Evolutionary conservation across 2,113 vertebrate species (phyloP), one percentile per base, ranked within the genome.

Genomic region (Lasiurus borealis): DNA sequence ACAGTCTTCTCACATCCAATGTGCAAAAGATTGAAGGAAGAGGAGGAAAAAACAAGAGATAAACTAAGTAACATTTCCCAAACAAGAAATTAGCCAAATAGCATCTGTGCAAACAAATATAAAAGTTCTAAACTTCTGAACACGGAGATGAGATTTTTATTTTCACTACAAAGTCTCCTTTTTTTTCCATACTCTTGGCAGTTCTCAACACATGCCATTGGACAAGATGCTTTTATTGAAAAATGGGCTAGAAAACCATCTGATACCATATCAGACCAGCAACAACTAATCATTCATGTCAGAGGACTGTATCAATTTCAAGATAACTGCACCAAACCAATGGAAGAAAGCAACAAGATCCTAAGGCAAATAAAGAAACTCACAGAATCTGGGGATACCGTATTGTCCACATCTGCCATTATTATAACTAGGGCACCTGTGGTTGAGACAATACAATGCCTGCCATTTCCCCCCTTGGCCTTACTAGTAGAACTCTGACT

Each of bases 71-170:
- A 92, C 44, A 73, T 82, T 64, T 90, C 72, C 72, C 73, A 85
- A 89, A 92, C 68, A 92, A 76, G 68, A 96, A 81, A 95, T 81
- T 75, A 78, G 44, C 34, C 88, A 95, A 90, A 78, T 44, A 91
- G 89, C 94, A 95, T 93, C 93, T 95, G 73, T 91, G 91, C 77
- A 96, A 96, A 93, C 62, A 93, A 96, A 36, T 59, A 91, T 66
- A 95, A 94, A 88, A 96, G 76, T 95, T 88, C 78, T 46, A 57
- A 91, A 77, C 89, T 97, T 96, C 69, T 54, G 57, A 96, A 95
- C 50, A 77, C 54, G 95, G 90, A 75, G 57, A 93, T 54, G 66
- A 0, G 0, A 68, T 46, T 66, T 80, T 72, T 57, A 75, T 96
- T 97, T 95, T 88, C 96, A 94, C 95, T 82, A 86, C 68, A 86